Evolutionary conservation across 2,113 vertebrate genomes (phyloP).

Genomic region (Okapia johnstoni): DNA sequence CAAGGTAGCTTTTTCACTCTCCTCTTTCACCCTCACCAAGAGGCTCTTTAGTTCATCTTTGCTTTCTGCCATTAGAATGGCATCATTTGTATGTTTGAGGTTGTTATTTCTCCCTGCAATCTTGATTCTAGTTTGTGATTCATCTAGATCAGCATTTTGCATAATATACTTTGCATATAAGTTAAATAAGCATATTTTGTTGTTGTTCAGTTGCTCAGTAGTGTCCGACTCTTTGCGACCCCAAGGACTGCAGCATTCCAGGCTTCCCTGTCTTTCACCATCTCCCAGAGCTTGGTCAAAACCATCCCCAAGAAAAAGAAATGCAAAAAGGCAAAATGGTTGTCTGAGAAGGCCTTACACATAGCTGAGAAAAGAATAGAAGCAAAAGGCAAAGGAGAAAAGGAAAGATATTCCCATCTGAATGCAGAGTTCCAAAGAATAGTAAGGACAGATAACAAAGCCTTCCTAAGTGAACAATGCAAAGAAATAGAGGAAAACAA

Average conservation of each 20-base stretch:
- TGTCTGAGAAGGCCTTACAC: not conserved
- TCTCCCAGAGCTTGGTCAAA: not conserved
- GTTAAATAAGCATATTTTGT: not conserved
- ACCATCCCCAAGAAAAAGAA: not conserved
- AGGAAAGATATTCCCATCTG: not conserved
- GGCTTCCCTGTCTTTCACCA: not conserved
- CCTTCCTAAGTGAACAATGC: not conserved
- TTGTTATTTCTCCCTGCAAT: not conserved
- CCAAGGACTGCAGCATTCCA: accelerated
- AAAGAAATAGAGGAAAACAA: not conserved
- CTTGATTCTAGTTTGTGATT: not conserved
- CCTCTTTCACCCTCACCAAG: not conserved
- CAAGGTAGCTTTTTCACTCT: not conserved
- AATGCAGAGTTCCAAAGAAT: not conserved
- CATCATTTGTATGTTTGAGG: not conserved
- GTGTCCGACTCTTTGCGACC: not conserved
- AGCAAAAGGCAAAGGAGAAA: not conserved
- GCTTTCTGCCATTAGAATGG: not conserved
- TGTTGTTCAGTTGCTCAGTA: not conserved
- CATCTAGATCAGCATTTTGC: not conserved
- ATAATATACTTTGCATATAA: not conserved
- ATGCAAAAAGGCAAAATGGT: not conserved
- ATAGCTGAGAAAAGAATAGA: not conserved
- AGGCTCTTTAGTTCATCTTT: not conserved
- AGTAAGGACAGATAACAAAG: not conserved